Evolutionary conservation across 2,797 vertebrate genomes (phyloP).

Genomic region (Delichon dasypus): DNA sequence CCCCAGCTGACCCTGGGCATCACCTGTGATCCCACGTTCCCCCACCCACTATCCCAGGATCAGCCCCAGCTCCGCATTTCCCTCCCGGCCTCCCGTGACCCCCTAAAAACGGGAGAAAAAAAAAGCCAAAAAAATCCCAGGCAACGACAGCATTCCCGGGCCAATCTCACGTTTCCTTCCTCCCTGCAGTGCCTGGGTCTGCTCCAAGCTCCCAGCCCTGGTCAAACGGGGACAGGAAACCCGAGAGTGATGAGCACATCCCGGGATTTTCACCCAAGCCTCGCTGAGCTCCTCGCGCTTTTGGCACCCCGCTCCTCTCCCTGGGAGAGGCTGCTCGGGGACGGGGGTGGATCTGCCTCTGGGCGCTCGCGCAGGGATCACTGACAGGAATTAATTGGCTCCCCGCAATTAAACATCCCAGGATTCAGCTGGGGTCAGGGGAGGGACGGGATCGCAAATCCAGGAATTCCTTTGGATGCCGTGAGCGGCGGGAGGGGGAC

Average conservation of each 20-base stretch:
- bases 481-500: neutral
- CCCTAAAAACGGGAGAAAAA: neutral
- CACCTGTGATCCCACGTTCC: fast-evolving
- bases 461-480: neutral
- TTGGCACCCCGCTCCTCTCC: neutral
- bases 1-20: neutral
- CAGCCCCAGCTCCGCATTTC: fast-evolving
- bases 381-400: neutral
- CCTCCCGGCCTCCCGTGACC: neutral
- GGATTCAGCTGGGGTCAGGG: fast-evolving
- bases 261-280: neutral
- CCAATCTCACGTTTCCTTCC: conserved; percentile 47
- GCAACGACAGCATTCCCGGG: conserved; percentile 7
- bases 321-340: fast-evolving
- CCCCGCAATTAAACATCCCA: neutral
- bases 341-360: neutral
- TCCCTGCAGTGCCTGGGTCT: neutral
- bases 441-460: fast-evolving
- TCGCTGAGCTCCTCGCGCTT: neutral
- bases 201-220: conserved; percentile 41
- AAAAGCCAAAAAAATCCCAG: neutral
- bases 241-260: neutral
- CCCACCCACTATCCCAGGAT: fast-evolving
- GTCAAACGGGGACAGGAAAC: conserved; percentile 62
- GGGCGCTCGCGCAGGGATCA: neutral